Conservation (phyloP, 2,113 vertebrate species). For the Petromus typicus region DNA sequence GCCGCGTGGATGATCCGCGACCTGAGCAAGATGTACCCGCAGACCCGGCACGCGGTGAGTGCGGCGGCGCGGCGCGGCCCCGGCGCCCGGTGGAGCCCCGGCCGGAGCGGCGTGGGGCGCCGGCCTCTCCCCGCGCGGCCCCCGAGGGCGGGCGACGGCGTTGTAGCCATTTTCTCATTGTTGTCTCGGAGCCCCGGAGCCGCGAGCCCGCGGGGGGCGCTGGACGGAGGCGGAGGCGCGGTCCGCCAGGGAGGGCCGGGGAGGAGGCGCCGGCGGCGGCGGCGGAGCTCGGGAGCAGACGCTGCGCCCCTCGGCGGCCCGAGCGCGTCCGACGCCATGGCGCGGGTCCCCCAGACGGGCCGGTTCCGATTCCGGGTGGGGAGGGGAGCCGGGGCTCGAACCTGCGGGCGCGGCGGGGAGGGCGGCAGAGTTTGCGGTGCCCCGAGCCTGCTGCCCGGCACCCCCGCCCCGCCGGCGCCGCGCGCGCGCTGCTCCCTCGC, state of each 20-base stretch:
- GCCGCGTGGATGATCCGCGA: constrained; percentile 91
- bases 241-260: not conserved
- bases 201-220: constrained; percentile 63
- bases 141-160: constrained; percentile 51
- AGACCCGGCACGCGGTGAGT: constrained; percentile 91
- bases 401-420: not conserved
- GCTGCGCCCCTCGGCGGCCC: not conserved
- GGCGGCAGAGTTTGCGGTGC: not conserved
- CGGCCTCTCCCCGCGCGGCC: not conserved
- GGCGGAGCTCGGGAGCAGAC: not conserved
- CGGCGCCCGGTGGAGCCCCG: no score
- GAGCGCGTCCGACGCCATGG: constrained; percentile 72
- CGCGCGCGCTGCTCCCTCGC: constrained; percentile 9
- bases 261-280: not conserved
- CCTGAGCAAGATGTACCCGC: constrained; percentile 92
- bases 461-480: not conserved
- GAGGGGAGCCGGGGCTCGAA: not conserved
- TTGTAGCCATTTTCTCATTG: constrained; percentile 90
- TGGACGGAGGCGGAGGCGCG: constrained; percentile 8
- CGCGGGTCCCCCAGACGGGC: constrained; percentile 77
- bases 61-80: not conserved
- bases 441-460: not conserved
- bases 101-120: no score
- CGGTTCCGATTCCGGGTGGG: constrained; percentile 79
- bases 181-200: constrained; percentile 77